phyloP scores from a whole-genome alignment of 2,113 vertebrate species.

The Antechinus stuartii region DNA sequence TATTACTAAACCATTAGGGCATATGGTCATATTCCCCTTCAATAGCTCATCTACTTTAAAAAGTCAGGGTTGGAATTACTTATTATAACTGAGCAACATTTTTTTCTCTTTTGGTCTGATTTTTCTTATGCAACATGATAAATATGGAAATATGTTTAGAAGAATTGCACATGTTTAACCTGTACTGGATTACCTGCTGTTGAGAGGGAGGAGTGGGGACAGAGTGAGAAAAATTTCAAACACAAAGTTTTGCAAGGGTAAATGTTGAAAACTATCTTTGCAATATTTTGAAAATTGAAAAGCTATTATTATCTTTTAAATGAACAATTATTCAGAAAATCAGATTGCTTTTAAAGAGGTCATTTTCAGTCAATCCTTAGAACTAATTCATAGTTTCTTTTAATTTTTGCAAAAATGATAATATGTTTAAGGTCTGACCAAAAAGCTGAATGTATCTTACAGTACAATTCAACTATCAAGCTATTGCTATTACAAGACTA shows the following conservation, averaged over 20 bases:
- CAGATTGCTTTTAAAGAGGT: neutral
- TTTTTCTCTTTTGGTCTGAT: no score
- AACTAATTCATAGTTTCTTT: neutral
- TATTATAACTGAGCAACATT: neutral
- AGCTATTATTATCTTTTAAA: no score
- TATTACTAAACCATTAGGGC: neutral
- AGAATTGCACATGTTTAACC: no score
- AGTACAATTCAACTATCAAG: neutral
- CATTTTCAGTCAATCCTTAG: neutral
- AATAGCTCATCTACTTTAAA: neutral
- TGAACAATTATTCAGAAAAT: neutral
- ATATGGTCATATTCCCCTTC: neutral
- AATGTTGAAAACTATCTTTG: no score
- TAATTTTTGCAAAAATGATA: neutral
- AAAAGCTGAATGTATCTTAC: neutral
- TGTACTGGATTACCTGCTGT: no score
- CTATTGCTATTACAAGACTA: no score
- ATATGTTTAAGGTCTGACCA: neutral
- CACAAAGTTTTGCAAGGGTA: no score
- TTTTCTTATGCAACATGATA: no score
- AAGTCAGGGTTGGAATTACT: neutral
- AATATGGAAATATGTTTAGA: no score
- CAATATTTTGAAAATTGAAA: no score
- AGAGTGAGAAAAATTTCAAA: no score
- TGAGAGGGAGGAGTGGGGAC: no score